phyloP scores from a whole-genome alignment of 2,113 vertebrate genomes.

The Pimephales promelas region DNA sequence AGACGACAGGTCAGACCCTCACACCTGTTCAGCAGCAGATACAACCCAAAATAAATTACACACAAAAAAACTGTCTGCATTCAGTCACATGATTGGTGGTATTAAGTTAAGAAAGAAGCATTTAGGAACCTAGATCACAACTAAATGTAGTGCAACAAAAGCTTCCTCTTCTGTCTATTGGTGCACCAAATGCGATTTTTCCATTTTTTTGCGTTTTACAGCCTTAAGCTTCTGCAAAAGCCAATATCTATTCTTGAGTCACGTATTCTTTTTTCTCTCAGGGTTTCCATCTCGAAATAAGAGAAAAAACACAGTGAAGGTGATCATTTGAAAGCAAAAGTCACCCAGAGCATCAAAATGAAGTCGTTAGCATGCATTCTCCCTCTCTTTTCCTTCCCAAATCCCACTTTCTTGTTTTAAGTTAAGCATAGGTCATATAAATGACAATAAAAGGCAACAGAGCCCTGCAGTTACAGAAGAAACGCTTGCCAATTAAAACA shows the following conservation, averaged over 20 bases:
- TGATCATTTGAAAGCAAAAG: slow-evolving; percentile 13
- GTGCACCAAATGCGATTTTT: neutral
- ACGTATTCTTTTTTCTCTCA: neutral
- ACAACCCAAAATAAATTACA: neutral
- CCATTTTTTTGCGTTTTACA: neutral
- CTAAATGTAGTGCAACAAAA: slow-evolving; percentile 1
- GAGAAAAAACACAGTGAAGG: neutral
- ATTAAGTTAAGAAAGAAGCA: neutral
- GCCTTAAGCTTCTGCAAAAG: neutral
- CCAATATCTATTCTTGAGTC: neutral
- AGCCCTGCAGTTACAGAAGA: slow-evolving; percentile 1
- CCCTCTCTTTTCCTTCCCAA: neutral
- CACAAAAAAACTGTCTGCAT: neutral
- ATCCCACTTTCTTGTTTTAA: slow-evolving; percentile 21
- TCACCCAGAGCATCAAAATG: neutral
- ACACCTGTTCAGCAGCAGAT: slow-evolving; percentile 28
- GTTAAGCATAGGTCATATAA: slow-evolving; percentile 10
- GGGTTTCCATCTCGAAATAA: neutral
- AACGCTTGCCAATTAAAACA: slow-evolving; percentile 17
- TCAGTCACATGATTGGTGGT: neutral
- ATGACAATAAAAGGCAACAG: neutral
- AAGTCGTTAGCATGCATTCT: neutral
- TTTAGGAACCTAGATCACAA: slow-evolving; percentile 3
- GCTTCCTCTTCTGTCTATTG: neutral
- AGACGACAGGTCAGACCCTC: neutral